Evolutionary conservation across 2,888 invertebrate species (phyloP).

Genomic region (Tinea semifulvella): DNA sequence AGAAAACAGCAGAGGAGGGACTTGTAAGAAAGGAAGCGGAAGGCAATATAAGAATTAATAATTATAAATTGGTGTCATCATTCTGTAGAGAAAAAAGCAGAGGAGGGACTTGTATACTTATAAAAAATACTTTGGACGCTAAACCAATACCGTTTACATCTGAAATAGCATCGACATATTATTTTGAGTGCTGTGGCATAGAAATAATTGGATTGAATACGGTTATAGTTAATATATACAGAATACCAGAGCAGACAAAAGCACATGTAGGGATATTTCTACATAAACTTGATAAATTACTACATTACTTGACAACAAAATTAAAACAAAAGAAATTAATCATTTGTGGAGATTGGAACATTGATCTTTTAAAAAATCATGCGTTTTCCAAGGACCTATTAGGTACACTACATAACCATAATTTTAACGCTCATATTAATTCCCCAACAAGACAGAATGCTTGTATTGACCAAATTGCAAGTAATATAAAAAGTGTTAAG

Average conservation of each 20-base stretch:
- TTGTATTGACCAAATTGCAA: no score
- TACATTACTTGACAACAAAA: not conserved
- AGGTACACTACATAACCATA: not conserved
- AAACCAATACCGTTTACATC: not conserved
- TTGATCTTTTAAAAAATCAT: not conserved
- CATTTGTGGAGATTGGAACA: not conserved
- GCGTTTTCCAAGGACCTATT: not conserved
- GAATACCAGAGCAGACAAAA: not conserved
- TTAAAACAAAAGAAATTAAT: not conserved
- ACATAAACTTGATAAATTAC: not conserved
- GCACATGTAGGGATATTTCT: not conserved
- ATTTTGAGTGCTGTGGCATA: not conserved
- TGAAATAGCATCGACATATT: not conserved
- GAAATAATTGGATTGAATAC: not conserved
- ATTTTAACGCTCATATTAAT: not conserved
- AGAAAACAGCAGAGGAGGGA: no score
- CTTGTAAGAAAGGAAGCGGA: no score
- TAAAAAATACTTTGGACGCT: not conserved
- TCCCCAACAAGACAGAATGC: not conserved
- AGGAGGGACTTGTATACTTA: not conserved
- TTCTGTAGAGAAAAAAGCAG: no score
- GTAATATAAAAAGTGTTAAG: not conserved
- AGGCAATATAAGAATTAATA: no score
- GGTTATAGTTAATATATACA: not conserved
- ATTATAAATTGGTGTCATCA: no score